Evolutionary conservation across 2,113 vertebrate species (phyloP).

Genomic region (Actinemys pallida): DNA sequence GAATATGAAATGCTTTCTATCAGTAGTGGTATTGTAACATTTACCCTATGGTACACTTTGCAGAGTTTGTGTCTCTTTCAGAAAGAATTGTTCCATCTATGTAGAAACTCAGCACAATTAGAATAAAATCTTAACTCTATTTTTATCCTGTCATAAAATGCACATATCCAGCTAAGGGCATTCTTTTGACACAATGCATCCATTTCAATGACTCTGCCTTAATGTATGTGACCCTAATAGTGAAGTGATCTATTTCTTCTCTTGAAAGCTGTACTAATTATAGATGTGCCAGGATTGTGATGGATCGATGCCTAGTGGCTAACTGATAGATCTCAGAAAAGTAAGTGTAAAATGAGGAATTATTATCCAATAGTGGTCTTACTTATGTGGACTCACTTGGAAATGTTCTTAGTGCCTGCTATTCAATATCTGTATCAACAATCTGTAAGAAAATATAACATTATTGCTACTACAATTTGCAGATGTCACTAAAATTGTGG

Average conservation of each 20-base stretch:
- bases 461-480: background rate
- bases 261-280: background rate
- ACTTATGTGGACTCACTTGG: background rate
- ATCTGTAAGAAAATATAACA: background rate
- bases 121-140: background rate
- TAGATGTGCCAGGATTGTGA: background rate
- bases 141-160: background rate
- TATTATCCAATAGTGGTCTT: background rate
- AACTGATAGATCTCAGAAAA: background rate
- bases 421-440: background rate
- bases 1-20: background rate
- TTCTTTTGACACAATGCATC: background rate
- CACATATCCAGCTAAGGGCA: background rate
- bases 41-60: background rate
- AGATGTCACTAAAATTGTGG: background rate
- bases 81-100: background rate
- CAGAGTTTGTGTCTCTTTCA: background rate
- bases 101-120: background rate
- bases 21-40: background rate
- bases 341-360: background rate
- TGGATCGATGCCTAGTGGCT: background rate
- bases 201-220: background rate
- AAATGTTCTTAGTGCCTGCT: background rate
- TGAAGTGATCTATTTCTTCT: background rate
- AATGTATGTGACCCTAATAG: background rate